Evolutionary conservation across 35 echinoderm and acorn worm species (phyloP).

Genomic region (Hemicentrotus pulcherrimus): DNA sequence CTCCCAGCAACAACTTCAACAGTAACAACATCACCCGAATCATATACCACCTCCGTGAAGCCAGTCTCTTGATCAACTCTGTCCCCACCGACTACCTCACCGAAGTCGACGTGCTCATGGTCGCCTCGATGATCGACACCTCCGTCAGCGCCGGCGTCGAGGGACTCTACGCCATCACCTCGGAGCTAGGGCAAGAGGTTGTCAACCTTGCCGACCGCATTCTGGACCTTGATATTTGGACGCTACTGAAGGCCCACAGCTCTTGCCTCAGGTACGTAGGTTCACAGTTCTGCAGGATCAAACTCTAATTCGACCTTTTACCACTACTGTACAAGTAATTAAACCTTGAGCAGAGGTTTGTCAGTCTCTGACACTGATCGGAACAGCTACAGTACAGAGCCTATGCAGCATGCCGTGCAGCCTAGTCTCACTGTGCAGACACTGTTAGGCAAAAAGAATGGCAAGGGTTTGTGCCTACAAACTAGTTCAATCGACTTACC

Average conservation of each 20-base stretch:
- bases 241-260: constrained; percentile 55
- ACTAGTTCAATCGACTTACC: too few species aligned
- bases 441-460: too few species aligned
- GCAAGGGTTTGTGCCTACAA: too few species aligned
- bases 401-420: too few species aligned
- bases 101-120: constrained; percentile 54
- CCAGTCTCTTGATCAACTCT: constrained; percentile 56
- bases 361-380: too few species aligned
- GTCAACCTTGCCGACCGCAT: constrained; percentile 71
- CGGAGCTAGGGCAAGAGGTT: constrained; percentile 63
- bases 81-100: constrained; percentile 46
- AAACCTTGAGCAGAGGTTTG: too few species aligned
- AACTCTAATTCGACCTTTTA: too few species aligned
- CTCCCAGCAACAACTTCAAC: background rate
- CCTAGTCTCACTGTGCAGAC: too few species aligned
- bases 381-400: too few species aligned
- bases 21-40: constrained; percentile 64
- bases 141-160: constrained; percentile 59
- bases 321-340: too few species aligned
- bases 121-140: constrained; percentile 70
- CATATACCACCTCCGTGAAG: constrained; percentile 46
- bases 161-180: constrained; percentile 48
- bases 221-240: constrained; percentile 52
- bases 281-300: too few species aligned
- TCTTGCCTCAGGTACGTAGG: constrained; percentile 70